A percentile compares a stretch with the other conserved stretches of the same genome.
These are phyloP conservation scores for Hyalella azteca DNA, from an alignment of 2,888 invertebrate genomes.

Conservation along the genomic window DNA sequence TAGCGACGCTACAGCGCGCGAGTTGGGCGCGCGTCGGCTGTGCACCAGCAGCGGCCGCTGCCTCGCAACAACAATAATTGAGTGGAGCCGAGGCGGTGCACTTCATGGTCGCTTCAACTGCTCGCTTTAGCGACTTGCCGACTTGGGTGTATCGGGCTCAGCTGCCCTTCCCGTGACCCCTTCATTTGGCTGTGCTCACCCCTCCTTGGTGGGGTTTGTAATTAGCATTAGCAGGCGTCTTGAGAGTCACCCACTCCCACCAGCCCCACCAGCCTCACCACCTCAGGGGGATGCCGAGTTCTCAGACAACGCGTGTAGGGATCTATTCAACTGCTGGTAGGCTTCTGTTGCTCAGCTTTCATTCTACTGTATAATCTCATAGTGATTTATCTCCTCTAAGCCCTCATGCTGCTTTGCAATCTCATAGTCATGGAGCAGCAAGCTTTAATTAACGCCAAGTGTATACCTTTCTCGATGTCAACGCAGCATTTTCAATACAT, in stretches of 20 bases:
- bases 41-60: not conserved
- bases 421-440: too few species aligned
- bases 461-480: too few species aligned
- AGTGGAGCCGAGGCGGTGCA: not conserved
- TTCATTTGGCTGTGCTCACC: not conserved
- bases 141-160: conserved; percentile 14
- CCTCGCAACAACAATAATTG: not conserved
- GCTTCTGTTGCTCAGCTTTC: too few species aligned
- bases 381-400: too few species aligned
- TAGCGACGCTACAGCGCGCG: not conserved
- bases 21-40: not conserved
- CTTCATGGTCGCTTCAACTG: not conserved
- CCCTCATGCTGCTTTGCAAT: too few species aligned
- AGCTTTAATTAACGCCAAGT: too few species aligned
- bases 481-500: too few species aligned
- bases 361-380: too few species aligned
- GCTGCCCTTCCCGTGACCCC: not conserved
- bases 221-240: conserved; percentile 32
- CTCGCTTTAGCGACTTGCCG: not conserved
- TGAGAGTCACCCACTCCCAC: not conserved
- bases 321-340: too few species aligned
- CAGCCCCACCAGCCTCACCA: not conserved
- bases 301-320: too few species aligned
- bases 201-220: conserved; percentile 30
- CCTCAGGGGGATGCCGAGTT: too few species aligned